Base-by-base conservation (phyloP, 2,113 vertebrate species). In the Pomatorhinus ruficollis region DNA sequence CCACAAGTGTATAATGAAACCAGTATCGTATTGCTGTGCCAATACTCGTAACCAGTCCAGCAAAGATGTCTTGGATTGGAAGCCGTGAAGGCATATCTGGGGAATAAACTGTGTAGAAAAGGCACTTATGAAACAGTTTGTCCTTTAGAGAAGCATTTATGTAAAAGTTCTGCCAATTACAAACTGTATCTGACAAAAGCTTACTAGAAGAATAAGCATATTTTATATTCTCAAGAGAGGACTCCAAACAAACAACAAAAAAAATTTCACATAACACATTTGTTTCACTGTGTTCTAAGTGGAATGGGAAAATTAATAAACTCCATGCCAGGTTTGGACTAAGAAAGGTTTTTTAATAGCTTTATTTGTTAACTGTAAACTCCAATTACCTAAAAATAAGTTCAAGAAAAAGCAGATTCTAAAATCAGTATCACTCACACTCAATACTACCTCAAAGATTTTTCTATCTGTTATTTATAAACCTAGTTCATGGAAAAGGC, bases 1-100 rank as follows among this genome's bases (percentile, higher is more conserved):
- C 99, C 98, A 99, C 99, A 98, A 99, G 98, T 86, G 99, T 99
- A 84, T 99, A 99, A 98, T 99, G 99, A 97, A 99, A 99, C 99
- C 99, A 99, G 96, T 99, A 99, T 97, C 99, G 98, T 97, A 99
- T 99, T 94, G 99, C 99, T 56, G 99, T 99, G 97, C 99, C 99
- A 97, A 99, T 99, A 98, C 99, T 99, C 9, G 99, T 99, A 96
- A 99, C 99, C 97, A 99, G 98, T 95, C 99, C 99, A 75, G 99
- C 99, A 96, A 99, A 99, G 96, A 99, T 99, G 97, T 99, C 99
- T 98, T 99, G 99, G 96, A 99, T 99, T 89, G 99, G 99, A 96
- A 99, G 99, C 97, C 99, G 98, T 53, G 99, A 99, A 97, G 99
- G 99, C 99, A 99, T 99, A 98, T 99, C 99, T 98, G 99, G 99